phyloP scores from a whole-genome alignment of 1,140 invertebrate species.

The Trichonephila clavipes region DNA sequence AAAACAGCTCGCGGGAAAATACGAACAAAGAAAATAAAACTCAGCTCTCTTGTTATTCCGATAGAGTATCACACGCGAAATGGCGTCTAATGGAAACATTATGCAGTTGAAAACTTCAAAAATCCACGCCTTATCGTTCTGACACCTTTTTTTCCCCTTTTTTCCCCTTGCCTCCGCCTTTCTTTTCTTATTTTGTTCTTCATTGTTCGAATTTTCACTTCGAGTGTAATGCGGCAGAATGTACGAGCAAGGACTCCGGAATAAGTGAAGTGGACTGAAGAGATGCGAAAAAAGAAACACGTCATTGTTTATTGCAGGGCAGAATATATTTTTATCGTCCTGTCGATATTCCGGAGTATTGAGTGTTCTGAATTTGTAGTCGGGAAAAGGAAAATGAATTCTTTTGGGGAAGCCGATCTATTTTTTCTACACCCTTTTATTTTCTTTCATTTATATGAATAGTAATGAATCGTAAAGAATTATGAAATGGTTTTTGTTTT shows the following conservation, averaged over 20 bases:
- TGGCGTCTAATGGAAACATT: slow-evolving; percentile 69
- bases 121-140: slow-evolving; percentile 63
- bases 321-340: slow-evolving; percentile 19
- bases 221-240: slow-evolving; percentile 50
- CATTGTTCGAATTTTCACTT: slow-evolving; percentile 7
- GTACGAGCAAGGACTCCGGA: neutral
- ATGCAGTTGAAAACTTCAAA: slow-evolving; percentile 71
- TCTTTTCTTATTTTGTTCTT: slow-evolving; percentile 11
- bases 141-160: neutral
- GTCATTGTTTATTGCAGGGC: slow-evolving; percentile 17
- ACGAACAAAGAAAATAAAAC: slow-evolving; percentile 4
- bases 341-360: neutral
- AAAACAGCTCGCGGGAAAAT: slow-evolving; percentile 24
- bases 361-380: slow-evolving; percentile 13
- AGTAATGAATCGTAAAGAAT: slow-evolving; percentile 53
- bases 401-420: neutral
- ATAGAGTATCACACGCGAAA: slow-evolving; percentile 57
- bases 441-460: slow-evolving; percentile 43
- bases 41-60: slow-evolving; percentile 52
- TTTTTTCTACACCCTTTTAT: neutral
- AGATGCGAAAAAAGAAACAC: neutral
- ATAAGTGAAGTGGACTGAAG: slow-evolving; percentile 59
- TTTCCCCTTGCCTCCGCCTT: neutral
- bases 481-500: neutral
- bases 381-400: neutral